Evolutionary conservation across 2,888 invertebrate species (phyloP).

Genomic region (Eutolmus rufibarbis): DNA sequence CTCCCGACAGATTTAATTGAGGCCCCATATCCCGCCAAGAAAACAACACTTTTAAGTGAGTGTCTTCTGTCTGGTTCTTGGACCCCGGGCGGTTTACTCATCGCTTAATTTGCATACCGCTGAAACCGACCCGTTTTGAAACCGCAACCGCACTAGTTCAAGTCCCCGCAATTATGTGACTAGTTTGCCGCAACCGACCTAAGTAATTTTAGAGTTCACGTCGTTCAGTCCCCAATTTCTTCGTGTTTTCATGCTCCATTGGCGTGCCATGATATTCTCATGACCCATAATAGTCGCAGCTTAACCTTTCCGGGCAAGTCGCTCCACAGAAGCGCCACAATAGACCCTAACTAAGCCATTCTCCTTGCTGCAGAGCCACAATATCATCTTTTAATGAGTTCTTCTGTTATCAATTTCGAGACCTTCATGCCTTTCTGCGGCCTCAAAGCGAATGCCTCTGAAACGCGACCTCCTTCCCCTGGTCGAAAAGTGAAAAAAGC

Average conservation of each 20-base stretch:
- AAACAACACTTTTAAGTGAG: not conserved
- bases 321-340: not conserved
- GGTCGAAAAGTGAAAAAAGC: not conserved
- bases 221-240: not conserved
- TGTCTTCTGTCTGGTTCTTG: not conserved
- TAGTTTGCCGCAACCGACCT: not conserved
- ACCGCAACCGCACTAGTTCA: not conserved
- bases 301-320: not conserved
- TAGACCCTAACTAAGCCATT: conserved; percentile 19
- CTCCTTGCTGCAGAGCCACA: not conserved
- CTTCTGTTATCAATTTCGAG: conserved; percentile 32
- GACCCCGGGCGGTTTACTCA: not conserved
- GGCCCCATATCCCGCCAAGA: not conserved
- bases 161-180: not conserved
- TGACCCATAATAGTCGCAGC: conserved; percentile 10
- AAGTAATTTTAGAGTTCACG: not conserved
- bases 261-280: conserved; percentile 10
- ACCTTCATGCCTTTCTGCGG: conserved; percentile 10
- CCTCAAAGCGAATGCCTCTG: not conserved
- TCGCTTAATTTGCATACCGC: not conserved
- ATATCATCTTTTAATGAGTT: conserved; percentile 22
- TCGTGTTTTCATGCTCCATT: not conserved
- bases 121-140: not conserved
- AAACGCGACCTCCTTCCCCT: not conserved
- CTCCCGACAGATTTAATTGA: not conserved